A percentile compares a stretch with the other conserved stretches of the same genome.
Evolutionary conservation across 2,797 vertebrate species (phyloP).

Genomic region (Tadarida brasiliensis): DNA sequence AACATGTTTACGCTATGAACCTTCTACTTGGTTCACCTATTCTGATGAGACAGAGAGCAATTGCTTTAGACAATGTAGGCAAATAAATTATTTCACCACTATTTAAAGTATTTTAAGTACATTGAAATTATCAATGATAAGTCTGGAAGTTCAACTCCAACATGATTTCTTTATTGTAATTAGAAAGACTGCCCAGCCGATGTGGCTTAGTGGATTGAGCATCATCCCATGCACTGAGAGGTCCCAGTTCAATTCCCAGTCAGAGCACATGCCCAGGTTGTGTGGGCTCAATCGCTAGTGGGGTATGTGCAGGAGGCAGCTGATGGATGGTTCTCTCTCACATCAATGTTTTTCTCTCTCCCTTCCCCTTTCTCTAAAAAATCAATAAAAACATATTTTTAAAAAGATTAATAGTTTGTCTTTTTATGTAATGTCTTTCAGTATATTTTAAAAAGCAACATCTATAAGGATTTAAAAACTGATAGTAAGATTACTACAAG

Average conservation of each 20-base stretch:
- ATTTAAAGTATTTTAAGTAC: slow-evolving; percentile 28
- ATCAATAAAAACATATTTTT: too few relatives aligned
- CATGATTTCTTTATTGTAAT: background rate
- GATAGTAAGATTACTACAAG: slow-evolving; percentile 16
- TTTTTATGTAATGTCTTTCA: slow-evolving; percentile 19
- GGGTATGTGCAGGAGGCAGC: too few relatives aligned
- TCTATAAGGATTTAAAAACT: slow-evolving; percentile 29
- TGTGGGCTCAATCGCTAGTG: too few relatives aligned
- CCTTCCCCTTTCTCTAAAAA: too few relatives aligned
- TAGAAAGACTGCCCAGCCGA: background rate
- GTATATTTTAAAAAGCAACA: slow-evolving; percentile 16
- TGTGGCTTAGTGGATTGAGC: too few relatives aligned
- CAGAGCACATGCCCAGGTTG: too few relatives aligned
- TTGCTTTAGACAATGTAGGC: background rate
- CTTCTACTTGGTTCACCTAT: background rate
- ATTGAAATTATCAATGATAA: slow-evolving; percentile 49
- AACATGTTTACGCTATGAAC: background rate
- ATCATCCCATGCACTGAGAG: too few relatives aligned
- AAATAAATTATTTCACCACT: slow-evolving; percentile 34
- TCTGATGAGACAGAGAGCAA: slow-evolving; percentile 15
- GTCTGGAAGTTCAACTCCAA: slow-evolving; percentile 13
- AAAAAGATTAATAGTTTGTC: background rate
- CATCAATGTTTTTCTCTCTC: too few relatives aligned
- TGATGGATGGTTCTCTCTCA: too few relatives aligned
- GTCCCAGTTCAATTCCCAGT: too few relatives aligned